Evolutionary conservation across 2,113 vertebrate genomes (phyloP).

Genomic region (Neogobius melanostomus): DNA sequence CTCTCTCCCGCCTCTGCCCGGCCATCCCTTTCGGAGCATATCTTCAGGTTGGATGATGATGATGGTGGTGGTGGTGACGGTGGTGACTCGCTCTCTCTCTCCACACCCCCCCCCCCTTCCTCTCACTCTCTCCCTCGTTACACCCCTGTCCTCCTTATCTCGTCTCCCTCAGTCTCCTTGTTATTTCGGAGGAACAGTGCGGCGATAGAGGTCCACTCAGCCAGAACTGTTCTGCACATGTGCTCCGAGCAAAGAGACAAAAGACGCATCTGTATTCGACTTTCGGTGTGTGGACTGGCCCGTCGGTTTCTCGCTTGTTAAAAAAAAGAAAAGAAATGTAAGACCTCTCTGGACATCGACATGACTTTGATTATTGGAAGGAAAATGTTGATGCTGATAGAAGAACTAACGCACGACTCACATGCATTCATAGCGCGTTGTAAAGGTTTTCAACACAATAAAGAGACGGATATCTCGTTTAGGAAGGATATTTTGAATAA

Average conservation of each 20-base stretch:
- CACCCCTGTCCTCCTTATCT: slow-evolving; percentile 45
- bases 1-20: too few species aligned
- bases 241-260: slow-evolving; percentile 44
- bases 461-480: too few species aligned
- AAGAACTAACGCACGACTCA: too few species aligned
- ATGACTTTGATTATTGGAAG: not conserved
- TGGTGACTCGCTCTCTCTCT: slow-evolving; percentile 16
- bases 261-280: slow-evolving; percentile 23
- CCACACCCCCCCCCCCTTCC: slow-evolving; percentile 27
- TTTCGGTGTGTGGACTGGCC: slow-evolving; percentile 12
- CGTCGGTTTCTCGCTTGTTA: not conserved
- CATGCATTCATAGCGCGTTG: too few species aligned
- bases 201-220: slow-evolving; percentile 49
- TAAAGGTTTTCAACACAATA: too few species aligned
- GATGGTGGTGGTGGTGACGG: too few species aligned
- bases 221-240: slow-evolving; percentile 49
- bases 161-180: slow-evolving; percentile 20
- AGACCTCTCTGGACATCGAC: not conserved
- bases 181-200: slow-evolving; percentile 42
- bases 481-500: too few species aligned
- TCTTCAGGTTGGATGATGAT: too few species aligned
- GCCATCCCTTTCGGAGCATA: too few species aligned
- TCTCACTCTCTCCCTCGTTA: slow-evolving; percentile 39
- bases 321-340: not conserved
- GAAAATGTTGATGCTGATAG: not conserved